A percentile compares a stretch with the other conserved stretches of the same genome.
Conservation (phyloP, 2,113 vertebrate species). For the Tapirus terrestris region DNA sequence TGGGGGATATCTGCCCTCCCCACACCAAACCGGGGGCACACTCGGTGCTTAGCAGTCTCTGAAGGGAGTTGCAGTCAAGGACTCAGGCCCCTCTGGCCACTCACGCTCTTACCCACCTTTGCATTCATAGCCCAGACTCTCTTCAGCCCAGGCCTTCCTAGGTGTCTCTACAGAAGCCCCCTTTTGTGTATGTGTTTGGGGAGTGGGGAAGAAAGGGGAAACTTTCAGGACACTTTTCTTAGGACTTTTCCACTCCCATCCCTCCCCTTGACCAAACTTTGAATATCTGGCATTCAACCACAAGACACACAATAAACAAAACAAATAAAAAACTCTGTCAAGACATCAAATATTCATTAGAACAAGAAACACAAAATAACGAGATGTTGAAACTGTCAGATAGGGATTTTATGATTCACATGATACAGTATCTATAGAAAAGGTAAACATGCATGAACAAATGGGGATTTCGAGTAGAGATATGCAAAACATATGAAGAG, state of each 20-base stretch:
- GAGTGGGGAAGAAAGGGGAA: not conserved
- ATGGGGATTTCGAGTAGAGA: not conserved
- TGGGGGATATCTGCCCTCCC: not conserved
- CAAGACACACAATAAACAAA: not conserved
- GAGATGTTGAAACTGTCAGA: not conserved
- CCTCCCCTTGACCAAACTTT: not conserved
- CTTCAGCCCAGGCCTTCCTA: not conserved
- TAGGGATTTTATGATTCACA: not conserved
- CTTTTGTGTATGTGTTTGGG: not conserved
- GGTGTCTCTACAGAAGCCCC: not conserved
- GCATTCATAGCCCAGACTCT: not conserved
- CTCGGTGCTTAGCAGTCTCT: not conserved
- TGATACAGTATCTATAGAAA: not conserved
- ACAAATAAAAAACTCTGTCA: not conserved
- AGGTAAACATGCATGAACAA: not conserved
- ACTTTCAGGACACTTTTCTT: not conserved
- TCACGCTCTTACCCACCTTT: fast-evolving
- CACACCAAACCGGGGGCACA: not conserved
- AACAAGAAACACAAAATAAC: not conserved
- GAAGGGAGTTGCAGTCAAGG: not conserved
- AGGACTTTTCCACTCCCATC: not conserved
- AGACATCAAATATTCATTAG: not conserved
- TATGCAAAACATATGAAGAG: not conserved
- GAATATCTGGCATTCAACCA: not conserved
- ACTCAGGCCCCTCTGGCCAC: not conserved